These are phyloP conservation scores for Collichthys lucidus DNA, from an alignment of 2,113 vertebrate genomes.

Conservation along the genomic window DNA sequence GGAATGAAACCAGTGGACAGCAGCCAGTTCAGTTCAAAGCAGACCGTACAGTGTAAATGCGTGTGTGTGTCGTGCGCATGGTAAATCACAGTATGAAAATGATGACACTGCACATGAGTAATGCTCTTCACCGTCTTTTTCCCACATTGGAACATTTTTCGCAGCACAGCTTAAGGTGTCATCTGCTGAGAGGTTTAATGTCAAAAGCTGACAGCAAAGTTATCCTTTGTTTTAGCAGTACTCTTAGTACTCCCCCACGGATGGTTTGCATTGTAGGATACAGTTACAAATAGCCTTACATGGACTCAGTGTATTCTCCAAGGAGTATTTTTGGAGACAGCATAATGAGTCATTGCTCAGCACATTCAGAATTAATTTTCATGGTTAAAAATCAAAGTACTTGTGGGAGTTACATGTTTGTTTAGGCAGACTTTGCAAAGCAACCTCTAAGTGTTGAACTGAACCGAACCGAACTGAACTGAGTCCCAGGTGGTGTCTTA, in stretches of 20 bases:
- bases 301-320: conserved; percentile 62
- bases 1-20: conserved; percentile 45
- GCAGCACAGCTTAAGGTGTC: not conserved
- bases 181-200: conserved; percentile 20
- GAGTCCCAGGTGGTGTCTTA: conserved; percentile 22
- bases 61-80: not conserved
- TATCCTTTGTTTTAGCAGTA: conserved; percentile 23
- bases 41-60: not conserved
- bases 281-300: conserved; percentile 71
- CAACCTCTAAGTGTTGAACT: conserved; percentile 11
- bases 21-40: conserved; percentile 45
- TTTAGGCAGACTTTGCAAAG: conserved; percentile 21
- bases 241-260: not conserved
- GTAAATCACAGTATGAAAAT: not conserved
- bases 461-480: conserved; percentile 19
- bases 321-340: conserved; percentile 44
- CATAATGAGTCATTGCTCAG: conserved; percentile 61
- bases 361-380: conserved; percentile 54
- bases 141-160: not conserved
- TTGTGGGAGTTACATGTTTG: conserved; percentile 35
- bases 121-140: not conserved
- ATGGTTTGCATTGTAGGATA: conserved; percentile 27
- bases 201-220: conserved; percentile 20
- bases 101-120: not conserved
- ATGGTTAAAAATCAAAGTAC: conserved; percentile 50